phyloP scores from a whole-genome alignment of 2,888 invertebrate genomes.

The Pristionchus japonicus region DNA sequence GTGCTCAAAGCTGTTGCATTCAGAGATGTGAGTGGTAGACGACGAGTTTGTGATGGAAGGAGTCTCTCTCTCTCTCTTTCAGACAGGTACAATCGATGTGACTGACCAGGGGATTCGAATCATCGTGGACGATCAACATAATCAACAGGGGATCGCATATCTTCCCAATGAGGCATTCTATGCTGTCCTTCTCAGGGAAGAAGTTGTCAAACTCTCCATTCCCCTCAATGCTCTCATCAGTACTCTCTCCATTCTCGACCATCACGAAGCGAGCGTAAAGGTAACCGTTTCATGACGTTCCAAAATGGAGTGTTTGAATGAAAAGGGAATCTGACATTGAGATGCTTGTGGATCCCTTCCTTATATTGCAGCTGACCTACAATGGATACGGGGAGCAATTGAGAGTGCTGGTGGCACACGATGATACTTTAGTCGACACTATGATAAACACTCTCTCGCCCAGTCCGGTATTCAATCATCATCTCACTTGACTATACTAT shows the following conservation, averaged over 20 bases:
- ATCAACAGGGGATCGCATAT: conserved; percentile 36
- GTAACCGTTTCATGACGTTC: not conserved
- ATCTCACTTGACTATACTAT: not conserved
- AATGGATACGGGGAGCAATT: conserved; percentile 41
- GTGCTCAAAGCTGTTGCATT: conserved; percentile 45
- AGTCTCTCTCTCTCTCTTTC: too few relatives aligned
- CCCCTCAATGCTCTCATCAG: conserved; percentile 10
- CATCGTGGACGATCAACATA: conserved; percentile 46
- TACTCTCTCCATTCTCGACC: conserved; percentile 41
- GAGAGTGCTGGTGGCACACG: conserved; percentile 41
- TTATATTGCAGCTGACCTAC: conserved; percentile 32
- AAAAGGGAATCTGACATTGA: too few relatives aligned
- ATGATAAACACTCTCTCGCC: conserved; percentile 38
- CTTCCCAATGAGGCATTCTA: conserved; percentile 13
- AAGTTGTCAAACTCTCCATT: not conserved
- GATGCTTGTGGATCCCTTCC: too few relatives aligned
- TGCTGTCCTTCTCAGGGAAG: not conserved
- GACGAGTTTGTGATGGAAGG: too few relatives aligned
- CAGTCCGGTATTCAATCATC: not conserved
- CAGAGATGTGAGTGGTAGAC: conserved; percentile 45
- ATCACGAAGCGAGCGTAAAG: conserved; percentile 22
- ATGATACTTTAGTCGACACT: conserved; percentile 17
- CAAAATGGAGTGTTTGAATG: too few relatives aligned
- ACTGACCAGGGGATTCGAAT: conserved; percentile 12
- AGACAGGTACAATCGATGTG: conserved; percentile 42